Conservation (phyloP, 2,888 invertebrate species). For the Andrena bucephala region DNA sequence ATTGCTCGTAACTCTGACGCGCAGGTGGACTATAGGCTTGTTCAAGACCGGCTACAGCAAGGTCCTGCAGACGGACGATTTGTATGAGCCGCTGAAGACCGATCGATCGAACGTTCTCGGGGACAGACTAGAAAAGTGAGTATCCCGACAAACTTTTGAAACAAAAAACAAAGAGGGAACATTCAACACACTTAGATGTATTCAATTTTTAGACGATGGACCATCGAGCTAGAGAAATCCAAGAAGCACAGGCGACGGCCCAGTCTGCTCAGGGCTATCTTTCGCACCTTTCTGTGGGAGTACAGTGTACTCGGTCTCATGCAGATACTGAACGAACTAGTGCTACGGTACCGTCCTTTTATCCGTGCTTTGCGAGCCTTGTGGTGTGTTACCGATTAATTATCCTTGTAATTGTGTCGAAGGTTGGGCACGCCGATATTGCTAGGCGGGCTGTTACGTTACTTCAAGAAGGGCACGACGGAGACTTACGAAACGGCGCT, state of each 20-base stretch:
- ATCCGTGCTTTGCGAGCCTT: neutral
- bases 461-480: slow-evolving; percentile 85
- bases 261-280: slow-evolving; percentile 85
- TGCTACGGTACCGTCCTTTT: slow-evolving; percentile 51
- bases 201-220: slow-evolving; percentile 85
- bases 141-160: slow-evolving; percentile 60
- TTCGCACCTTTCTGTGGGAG: slow-evolving; percentile 84
- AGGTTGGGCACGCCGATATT: slow-evolving; percentile 90
- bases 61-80: slow-evolving; percentile 90
- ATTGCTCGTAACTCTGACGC: slow-evolving; percentile 60
- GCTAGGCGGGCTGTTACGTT: slow-evolving; percentile 88
- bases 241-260: slow-evolving; percentile 80
- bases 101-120: slow-evolving; percentile 91
- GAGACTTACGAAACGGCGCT: slow-evolving; percentile 77
- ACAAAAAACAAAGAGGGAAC: too few species aligned
- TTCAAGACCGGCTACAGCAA: slow-evolving; percentile 91
- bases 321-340: slow-evolving; percentile 84
- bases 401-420: slow-evolving; percentile 34
- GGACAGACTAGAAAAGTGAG: slow-evolving; percentile 89
- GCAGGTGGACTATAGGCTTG: slow-evolving; percentile 91
- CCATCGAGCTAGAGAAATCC: slow-evolving; percentile 83
- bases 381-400: neutral
- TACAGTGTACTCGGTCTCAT: slow-evolving; percentile 84
- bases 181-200: neutral
- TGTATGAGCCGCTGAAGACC: slow-evolving; percentile 89